These are phyloP conservation scores for Taurulus bubalis DNA, from an alignment of 2,113 vertebrate species.

Conservation along the genomic window DNA sequence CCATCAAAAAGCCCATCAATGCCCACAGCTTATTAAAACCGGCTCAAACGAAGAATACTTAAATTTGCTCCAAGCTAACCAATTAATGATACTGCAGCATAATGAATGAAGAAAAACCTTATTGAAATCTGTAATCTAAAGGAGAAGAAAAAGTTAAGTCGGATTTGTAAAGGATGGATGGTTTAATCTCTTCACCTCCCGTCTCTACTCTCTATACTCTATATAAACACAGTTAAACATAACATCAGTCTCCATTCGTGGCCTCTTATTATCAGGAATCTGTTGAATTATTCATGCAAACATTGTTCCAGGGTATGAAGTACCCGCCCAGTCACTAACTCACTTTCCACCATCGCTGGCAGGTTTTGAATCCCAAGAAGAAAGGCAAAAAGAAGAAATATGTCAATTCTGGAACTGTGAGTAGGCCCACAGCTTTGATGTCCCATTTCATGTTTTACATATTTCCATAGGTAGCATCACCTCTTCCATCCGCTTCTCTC, in stretches of 20 bases:
- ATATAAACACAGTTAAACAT: constrained; percentile 18
- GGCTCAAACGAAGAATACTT: background rate
- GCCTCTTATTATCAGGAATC: constrained; percentile 10
- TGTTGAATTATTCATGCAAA: constrained; percentile 61
- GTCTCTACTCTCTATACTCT: background rate
- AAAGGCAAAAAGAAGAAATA: constrained; percentile 99
- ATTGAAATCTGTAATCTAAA: background rate
- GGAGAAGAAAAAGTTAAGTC: background rate
- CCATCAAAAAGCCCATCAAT: background rate
- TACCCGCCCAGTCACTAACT: constrained; percentile 25
- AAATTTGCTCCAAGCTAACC: background rate
- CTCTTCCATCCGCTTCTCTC: constrained; percentile 41
- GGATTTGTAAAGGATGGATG: background rate
- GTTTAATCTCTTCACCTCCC: constrained; percentile 24
- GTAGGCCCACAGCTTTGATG: constrained; percentile 60
- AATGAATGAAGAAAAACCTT: background rate
- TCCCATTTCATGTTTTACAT: constrained; percentile 12
- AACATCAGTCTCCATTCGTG: constrained; percentile 18
- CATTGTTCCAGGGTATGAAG: constrained; percentile 34
- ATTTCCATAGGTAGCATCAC: constrained; percentile 19
- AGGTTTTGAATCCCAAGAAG: constrained; percentile 98
- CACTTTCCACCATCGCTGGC: constrained; percentile 29
- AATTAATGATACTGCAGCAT: background rate
- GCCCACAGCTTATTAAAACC: background rate
- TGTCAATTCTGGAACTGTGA: constrained; percentile 96